These are phyloP conservation scores for Erynnis tages DNA, from an alignment of 2,888 invertebrate genomes.

Conservation along the genomic window DNA sequence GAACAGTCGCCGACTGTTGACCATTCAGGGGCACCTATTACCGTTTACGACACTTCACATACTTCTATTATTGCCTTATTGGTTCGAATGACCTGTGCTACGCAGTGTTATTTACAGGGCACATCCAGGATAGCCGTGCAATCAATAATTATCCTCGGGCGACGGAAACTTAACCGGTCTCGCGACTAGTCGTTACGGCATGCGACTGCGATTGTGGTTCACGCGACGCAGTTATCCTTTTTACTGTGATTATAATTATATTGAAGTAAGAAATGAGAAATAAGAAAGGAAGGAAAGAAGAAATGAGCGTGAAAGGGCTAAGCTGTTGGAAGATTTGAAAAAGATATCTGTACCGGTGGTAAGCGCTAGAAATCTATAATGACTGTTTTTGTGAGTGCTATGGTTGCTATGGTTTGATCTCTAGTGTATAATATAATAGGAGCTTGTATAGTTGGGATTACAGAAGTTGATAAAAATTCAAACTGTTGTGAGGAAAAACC, in stretches of 20 bases:
- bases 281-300: too few relatives aligned
- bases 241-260: background rate
- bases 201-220: conserved; percentile 1
- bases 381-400: too few relatives aligned
- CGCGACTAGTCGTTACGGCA: background rate
- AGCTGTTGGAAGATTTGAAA: too few relatives aligned
- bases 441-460: too few relatives aligned
- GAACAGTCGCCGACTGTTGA: background rate
- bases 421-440: too few relatives aligned
- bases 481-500: too few relatives aligned
- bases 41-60: conserved; percentile 12
- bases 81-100: background rate
- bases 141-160: conserved; percentile 21
- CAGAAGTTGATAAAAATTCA: too few relatives aligned
- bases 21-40: conserved; percentile 1
- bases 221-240: conserved; percentile 12
- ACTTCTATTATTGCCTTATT: conserved; percentile 5
- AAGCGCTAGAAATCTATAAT: too few relatives aligned
- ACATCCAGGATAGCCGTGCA: conserved; percentile 9
- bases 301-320: too few relatives aligned
- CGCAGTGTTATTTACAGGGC: conserved; percentile 7
- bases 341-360: too few relatives aligned
- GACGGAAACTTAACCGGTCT: conserved; percentile 20
- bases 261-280: background rate
- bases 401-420: too few relatives aligned